phyloP scores from a whole-genome alignment of 1,140 invertebrate genomes.

The Callitettix versicolor region DNA sequence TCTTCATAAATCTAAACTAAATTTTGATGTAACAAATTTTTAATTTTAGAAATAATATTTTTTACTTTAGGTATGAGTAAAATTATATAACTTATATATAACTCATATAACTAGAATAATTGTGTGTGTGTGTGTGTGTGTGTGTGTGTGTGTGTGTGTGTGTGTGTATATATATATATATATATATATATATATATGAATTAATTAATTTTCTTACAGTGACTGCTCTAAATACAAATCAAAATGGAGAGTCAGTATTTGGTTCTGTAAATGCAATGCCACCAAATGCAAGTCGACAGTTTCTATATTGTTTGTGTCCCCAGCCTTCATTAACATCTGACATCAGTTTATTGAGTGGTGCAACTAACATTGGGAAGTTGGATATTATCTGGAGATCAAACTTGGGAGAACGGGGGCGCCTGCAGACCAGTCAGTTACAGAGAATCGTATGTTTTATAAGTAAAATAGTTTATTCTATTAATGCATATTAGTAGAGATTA shows the following conservation, averaged over 20 bases:
- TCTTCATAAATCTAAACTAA: no score
- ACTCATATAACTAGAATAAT: no score
- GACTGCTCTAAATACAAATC: slow-evolving; percentile 50
- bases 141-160: no score
- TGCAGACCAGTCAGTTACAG: slow-evolving; percentile 91
- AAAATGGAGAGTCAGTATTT: slow-evolving; percentile 62
- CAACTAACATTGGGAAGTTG: slow-evolving; percentile 88
- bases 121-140: no score
- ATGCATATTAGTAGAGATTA: slow-evolving; percentile 9
- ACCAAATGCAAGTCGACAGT: slow-evolving; percentile 72
- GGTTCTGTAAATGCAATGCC: slow-evolving; percentile 74
- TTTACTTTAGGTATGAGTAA: no score
- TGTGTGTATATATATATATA: no score
- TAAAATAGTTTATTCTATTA: not conserved
- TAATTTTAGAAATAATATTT: no score
- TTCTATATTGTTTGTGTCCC: slow-evolving; percentile 84
- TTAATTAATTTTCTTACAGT: slow-evolving; percentile 40
- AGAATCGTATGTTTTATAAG: slow-evolving; percentile 52
- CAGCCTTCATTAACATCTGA: slow-evolving; percentile 59
- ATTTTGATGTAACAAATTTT: no score
- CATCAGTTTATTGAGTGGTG: slow-evolving; percentile 61
- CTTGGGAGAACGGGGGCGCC: slow-evolving; percentile 84
- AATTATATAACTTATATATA: no score
- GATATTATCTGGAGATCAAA: slow-evolving; percentile 97
- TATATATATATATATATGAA: no score